Evolutionary conservation across 2,113 vertebrate species (phyloP).

Genomic region (Dipodomys merriami): DNA sequence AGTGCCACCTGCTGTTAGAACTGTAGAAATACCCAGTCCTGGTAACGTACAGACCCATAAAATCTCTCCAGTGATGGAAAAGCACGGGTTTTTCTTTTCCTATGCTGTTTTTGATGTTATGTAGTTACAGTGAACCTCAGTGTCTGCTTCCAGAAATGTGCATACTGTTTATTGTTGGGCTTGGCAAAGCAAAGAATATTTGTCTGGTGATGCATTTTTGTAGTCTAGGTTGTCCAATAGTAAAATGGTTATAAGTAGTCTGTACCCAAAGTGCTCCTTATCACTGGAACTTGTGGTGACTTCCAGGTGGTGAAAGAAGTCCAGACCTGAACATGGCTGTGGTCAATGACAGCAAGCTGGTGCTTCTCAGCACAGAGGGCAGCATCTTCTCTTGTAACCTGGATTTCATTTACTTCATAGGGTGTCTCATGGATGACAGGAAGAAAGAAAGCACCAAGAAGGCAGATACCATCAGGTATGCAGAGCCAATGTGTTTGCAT

Average conservation of each 20-base stretch:
- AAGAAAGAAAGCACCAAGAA: slow-evolving; percentile 98
- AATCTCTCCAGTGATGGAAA: background rate
- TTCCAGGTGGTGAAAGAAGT: slow-evolving; percentile 99
- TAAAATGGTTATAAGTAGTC: no score
- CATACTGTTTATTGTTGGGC: background rate
- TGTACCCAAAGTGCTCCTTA: background rate
- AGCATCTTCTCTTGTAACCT: slow-evolving; percentile 96
- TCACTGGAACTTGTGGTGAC: slow-evolving; percentile 61
- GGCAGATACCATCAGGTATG: slow-evolving; percentile 97
- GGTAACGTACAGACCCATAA: background rate
- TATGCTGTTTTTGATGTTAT: fast-evolving
- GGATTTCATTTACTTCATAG: slow-evolving; percentile 97
- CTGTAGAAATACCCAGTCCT: slow-evolving; percentile 75
- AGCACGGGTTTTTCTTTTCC: background rate
- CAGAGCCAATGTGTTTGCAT: slow-evolving; percentile 9
- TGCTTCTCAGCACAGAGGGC: slow-evolving; percentile 94
- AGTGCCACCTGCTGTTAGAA: slow-evolving; percentile 87
- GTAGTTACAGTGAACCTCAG: fast-evolving
- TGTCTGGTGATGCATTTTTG: no score
- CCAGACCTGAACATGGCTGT: slow-evolving; percentile 96
- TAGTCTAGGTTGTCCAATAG: no score
- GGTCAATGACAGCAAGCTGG: slow-evolving; percentile 97
- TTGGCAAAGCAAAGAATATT: fast-evolving
- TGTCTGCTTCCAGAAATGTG: background rate
- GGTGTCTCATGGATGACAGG: slow-evolving; percentile 95